Percentiles rank a stretch among this genome's conserved stretches.
These are phyloP conservation scores for Pteropus alecto DNA, from an alignment of 2,113 vertebrate genomes.

Conservation along the genomic window DNA sequence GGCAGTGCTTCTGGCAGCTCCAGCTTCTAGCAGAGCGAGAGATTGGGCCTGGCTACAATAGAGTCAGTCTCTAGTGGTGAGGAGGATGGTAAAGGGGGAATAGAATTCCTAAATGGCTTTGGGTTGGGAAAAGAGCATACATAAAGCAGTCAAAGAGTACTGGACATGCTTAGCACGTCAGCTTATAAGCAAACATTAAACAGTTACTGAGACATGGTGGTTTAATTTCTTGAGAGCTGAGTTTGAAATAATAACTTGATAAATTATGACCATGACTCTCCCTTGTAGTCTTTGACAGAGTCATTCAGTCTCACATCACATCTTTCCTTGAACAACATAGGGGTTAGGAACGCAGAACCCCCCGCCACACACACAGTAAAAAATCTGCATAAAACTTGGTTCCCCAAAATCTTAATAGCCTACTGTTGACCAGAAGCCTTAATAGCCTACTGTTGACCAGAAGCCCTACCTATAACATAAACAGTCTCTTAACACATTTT, in stretches of 20 bases:
- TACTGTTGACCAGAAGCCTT: neutral
- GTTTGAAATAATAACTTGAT: neutral
- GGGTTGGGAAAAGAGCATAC: neutral
- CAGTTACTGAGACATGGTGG: neutral
- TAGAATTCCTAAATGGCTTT: neutral
- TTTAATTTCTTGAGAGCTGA: conserved; percentile 3
- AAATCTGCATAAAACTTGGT: neutral
- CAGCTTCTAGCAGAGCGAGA: neutral
- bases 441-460: neutral
- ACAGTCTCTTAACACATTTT: neutral
- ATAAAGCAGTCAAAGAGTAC: neutral
- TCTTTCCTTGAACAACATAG: neutral
- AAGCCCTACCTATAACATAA: neutral
- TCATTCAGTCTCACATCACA: neutral
- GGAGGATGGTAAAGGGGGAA: neutral
- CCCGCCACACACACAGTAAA: neutral
- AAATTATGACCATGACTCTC: neutral
- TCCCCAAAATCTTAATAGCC: neutral
- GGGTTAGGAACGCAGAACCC: neutral
- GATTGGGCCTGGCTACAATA: neutral
- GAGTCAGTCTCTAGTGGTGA: neutral
- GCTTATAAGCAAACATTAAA: neutral
- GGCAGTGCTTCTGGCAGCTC: neutral
- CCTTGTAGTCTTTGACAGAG: neutral
- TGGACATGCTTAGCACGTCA: neutral